These are phyloP conservation scores for Kryptolebias marmoratus DNA, from an alignment of 2,113 vertebrate genomes.

Conservation along the genomic window DNA sequence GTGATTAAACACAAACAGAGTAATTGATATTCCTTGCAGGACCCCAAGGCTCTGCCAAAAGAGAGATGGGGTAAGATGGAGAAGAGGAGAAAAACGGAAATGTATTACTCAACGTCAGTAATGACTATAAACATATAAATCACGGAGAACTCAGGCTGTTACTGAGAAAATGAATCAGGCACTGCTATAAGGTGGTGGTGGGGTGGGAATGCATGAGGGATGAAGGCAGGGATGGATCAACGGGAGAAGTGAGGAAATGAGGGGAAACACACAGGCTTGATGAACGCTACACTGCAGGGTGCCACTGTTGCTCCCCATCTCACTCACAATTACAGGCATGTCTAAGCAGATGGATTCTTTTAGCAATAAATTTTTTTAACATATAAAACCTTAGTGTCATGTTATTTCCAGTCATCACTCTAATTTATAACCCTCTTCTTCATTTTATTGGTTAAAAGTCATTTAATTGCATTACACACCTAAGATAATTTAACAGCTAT, in stretches of 20 bases:
- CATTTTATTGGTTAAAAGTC: not conserved
- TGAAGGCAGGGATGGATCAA: slow-evolving; percentile 42
- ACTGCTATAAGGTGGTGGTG: slow-evolving; percentile 34
- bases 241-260: slow-evolving; percentile 41
- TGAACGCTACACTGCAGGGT: slow-evolving; percentile 41
- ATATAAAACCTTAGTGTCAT: slow-evolving; percentile 5
- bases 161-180: slow-evolving; percentile 71
- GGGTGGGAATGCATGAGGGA: slow-evolving; percentile 41
- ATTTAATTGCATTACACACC: slow-evolving; percentile 8
- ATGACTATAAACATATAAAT: slow-evolving; percentile 86
- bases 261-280: slow-evolving; percentile 23
- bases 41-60: slow-evolving; percentile 67
- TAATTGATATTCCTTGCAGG: slow-evolving; percentile 82
- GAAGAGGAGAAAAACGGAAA: slow-evolving; percentile 64
- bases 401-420: not conserved
- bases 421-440: slow-evolving; percentile 3
- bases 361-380: slow-evolving; percentile 10
- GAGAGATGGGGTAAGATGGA: slow-evolving; percentile 59
- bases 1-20: slow-evolving; percentile 73
- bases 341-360: slow-evolving; percentile 20
- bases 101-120: slow-evolving; percentile 82
- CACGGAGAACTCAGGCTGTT: slow-evolving; percentile 69
- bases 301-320: slow-evolving; percentile 40
- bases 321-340: slow-evolving; percentile 43
- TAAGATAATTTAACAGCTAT: not conserved